Conservation (phyloP, 2,113 vertebrate genomes). For the Gnathonemus echidnorhynchus region DNA sequence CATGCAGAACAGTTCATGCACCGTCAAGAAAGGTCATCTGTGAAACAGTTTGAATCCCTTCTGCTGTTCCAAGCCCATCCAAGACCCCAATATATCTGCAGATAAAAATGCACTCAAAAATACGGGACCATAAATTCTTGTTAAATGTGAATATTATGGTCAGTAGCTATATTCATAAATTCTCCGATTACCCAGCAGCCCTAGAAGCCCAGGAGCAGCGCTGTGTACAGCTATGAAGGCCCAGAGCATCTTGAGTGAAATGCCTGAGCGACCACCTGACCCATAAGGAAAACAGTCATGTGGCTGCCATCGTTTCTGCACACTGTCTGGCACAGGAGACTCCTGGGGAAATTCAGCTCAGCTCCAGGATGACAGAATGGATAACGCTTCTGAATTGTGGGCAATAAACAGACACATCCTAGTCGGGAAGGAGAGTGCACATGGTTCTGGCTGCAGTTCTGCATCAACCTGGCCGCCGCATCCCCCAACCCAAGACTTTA, state of each 20-base stretch:
- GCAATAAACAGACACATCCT: background rate
- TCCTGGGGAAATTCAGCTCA: background rate
- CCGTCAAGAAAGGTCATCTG: background rate
- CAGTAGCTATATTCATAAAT: background rate
- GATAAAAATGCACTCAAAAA: background rate
- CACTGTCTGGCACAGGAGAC: background rate
- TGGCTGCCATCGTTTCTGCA: background rate
- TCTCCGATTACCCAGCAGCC: background rate
- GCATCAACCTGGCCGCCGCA: too few species aligned
- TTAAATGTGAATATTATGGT: background rate
- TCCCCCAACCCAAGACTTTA: background rate
- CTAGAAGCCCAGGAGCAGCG: background rate
- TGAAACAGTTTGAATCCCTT: conserved; percentile 4
- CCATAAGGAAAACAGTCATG: background rate
- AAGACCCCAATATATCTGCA: background rate
- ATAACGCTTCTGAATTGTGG: background rate
- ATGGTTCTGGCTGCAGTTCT: background rate
- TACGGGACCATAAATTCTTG: background rate
- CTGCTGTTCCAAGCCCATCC: background rate
- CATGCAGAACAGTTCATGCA: background rate
- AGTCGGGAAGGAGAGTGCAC: background rate
- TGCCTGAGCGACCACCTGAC: background rate
- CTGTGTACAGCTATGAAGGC: background rate
- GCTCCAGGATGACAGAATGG: background rate
- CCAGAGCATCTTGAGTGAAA: background rate